Base-by-base conservation (phyloP, 2,797 vertebrate genomes). In the Sebastes melanostomus region DNA sequence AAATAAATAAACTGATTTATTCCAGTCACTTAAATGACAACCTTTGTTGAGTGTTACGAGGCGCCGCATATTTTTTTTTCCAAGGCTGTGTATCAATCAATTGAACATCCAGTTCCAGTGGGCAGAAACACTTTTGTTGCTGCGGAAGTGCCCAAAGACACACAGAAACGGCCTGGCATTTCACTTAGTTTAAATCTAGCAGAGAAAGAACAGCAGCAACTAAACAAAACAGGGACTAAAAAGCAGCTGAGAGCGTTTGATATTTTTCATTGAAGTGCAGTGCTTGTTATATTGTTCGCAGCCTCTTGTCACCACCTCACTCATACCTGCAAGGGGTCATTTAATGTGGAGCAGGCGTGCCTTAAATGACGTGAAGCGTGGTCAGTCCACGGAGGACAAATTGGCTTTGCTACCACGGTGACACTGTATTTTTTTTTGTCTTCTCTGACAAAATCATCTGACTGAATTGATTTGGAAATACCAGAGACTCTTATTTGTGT, bases 201-300 rank as follows among this genome's bases (percentile, higher is more conserved):
- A 55, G 78, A 80, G 77, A 90, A 80, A 89, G 72, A 87, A 86
- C 82, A 71, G 68, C 70, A 80, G 66, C 68, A 80, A 80, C 78
- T 32, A 29, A 30, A 62, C 63, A 55, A 62, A 85, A 71, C 3
- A 22, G 22, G 4, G 60, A 77, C 38, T 73, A 72, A 79, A 84
- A 83, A 87, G 72, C 77, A 85, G 86, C 75, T 80, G 42, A 80
- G 80, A 56, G 73, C n/a, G 42, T 89, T 77, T 83, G 55, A 84
- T 88, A 73, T 88, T 90, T 93, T 88, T 81, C 87, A 84, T 82
- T 91, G 86, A 84, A 86, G 63, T 89, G 89, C 65, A 70, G 69
- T 58, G 62, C 82, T 88, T 90, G 85, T 93, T 85, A 84, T 85
- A 89, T 80, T 91, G 80, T 83, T 84, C 83, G 83, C 89, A 80